Conservation (phyloP, 2,888 invertebrate genomes). For the Mactromeris polynyma region DNA sequence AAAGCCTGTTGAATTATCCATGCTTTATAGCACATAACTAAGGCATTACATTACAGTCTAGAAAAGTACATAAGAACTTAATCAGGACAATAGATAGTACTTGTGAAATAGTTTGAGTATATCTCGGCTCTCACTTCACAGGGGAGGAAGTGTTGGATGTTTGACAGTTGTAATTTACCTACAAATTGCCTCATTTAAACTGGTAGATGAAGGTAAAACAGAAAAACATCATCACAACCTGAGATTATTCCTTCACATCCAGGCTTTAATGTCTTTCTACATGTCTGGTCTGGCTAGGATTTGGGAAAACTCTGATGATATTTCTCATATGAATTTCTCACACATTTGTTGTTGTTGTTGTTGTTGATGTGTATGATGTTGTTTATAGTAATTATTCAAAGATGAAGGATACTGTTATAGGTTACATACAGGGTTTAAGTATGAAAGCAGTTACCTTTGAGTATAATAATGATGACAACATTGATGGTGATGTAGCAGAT, state of each 20-base stretch:
- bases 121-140: constrained; percentile 22
- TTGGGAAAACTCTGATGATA: too few species aligned
- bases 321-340: too few species aligned
- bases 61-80: background rate
- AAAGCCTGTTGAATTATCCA: background rate
- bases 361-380: too few species aligned
- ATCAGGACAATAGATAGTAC: background rate
- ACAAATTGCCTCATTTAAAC: constrained; percentile 43
- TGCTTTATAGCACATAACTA: background rate
- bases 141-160: constrained; percentile 31
- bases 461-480: too few species aligned
- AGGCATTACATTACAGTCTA: too few species aligned
- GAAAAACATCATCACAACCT: background rate
- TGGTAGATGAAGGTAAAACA: constrained; percentile 10
- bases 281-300: background rate
- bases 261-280: constrained; percentile 14
- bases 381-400: too few species aligned
- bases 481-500: too few species aligned
- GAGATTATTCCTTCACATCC: background rate
- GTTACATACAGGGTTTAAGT: too few species aligned
- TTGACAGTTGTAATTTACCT: constrained; percentile 46
- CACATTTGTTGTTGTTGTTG: too few species aligned
- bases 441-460: too few species aligned
- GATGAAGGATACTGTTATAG: too few species aligned
- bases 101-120: background rate